Percentiles rank a stretch among this genome's conserved stretches.
phyloP scores from a whole-genome alignment of 1,140 invertebrate species.

The Atta cephalotes region DNA sequence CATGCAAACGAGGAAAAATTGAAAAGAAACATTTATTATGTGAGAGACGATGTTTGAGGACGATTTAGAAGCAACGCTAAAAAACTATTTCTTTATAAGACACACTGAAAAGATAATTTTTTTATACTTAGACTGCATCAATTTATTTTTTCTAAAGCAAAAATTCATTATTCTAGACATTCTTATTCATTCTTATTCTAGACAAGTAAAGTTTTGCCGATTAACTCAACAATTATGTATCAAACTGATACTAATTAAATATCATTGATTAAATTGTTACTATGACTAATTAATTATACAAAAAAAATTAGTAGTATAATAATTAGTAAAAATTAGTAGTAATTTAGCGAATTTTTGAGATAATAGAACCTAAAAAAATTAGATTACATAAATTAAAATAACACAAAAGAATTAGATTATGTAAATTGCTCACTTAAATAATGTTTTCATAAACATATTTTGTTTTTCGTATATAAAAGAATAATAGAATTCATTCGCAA shows the following conservation, averaged over 20 bases:
- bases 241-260: background rate
- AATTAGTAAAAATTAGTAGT: background rate
- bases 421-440: conserved; percentile 16
- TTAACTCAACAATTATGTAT: conserved; percentile 19
- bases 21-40: background rate
- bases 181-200: conserved; percentile 1
- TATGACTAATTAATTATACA: conserved; percentile 1
- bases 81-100: conserved; percentile 3
- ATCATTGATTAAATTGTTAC: conserved; percentile 3
- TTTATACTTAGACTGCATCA: background rate
- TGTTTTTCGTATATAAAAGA: background rate
- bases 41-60: background rate
- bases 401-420: background rate
- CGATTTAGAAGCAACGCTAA: background rate
- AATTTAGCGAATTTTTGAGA: no score
- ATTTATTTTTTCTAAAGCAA: no score
- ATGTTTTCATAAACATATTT: background rate
- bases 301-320: background rate
- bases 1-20: background rate
- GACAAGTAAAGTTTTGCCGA: background rate
- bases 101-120: background rate
- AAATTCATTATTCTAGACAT: no score
- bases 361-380: background rate
- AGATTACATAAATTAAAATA: background rate
- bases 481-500: conserved; percentile 10